phyloP scores from a whole-genome alignment of 1,140 invertebrate species.

The Hyles euphorbiae region DNA sequence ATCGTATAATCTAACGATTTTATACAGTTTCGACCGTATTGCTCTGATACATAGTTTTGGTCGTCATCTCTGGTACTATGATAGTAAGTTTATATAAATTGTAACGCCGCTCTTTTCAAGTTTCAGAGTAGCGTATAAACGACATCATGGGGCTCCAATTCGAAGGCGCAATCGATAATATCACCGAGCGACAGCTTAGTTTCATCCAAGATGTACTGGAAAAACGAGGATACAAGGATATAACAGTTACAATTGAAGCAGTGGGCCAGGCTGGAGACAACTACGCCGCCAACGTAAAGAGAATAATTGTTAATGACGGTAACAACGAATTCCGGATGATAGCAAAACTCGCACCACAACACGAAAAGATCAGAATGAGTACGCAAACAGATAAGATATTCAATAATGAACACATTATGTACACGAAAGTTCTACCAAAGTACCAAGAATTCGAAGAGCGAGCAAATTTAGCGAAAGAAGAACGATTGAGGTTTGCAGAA shows the following conservation, averaged over 20 bases:
- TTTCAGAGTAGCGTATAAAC: too few relatives aligned
- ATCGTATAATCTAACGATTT: too few relatives aligned
- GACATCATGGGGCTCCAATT: conserved; percentile 5
- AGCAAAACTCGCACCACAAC: conserved; percentile 8
- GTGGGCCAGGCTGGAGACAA: conserved; percentile 37
- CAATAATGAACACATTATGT: conserved; percentile 12
- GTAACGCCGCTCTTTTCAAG: too few relatives aligned
- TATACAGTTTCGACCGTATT: too few relatives aligned
- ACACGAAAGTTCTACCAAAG: conserved; percentile 41
- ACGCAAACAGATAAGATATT: conserved; percentile 2
- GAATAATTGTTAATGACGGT: conserved; percentile 18
- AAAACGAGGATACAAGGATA: conserved; percentile 22
- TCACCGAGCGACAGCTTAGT: conserved; percentile 25
- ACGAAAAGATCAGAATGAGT: neutral
- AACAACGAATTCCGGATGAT: conserved; percentile 20
- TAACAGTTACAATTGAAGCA: conserved; percentile 22
- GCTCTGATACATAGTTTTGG: too few relatives aligned
- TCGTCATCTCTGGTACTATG: too few relatives aligned
- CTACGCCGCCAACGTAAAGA: conserved; percentile 26
- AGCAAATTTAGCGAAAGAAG: conserved; percentile 23
- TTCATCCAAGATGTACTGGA: conserved; percentile 25
- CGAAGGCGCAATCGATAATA: conserved; percentile 21
- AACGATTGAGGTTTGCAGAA: conserved; percentile 48
- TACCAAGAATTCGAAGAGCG: conserved; percentile 43
- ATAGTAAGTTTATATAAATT: too few relatives aligned